phyloP scores from a whole-genome alignment of 2,888 invertebrate genomes.

The Plemyria rubiginata region DNA sequence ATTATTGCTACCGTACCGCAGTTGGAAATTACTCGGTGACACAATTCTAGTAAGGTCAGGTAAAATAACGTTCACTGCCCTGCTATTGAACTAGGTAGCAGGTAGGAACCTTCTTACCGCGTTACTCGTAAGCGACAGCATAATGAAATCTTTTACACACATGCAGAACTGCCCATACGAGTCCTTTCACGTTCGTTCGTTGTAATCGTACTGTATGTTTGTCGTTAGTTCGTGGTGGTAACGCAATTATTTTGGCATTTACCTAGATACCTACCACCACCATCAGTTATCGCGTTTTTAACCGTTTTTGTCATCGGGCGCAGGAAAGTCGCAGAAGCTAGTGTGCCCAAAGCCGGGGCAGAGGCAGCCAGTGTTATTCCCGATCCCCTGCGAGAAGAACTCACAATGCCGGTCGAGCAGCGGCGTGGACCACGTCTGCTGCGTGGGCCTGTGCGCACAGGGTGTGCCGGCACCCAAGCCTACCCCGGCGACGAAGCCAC shows the following conservation, averaged over 20 bases:
- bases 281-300: neutral
- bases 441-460: conserved; percentile 83
- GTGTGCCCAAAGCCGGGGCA: conserved; percentile 74
- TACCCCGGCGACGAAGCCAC: conserved; percentile 64
- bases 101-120: no score
- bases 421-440: conserved; percentile 79
- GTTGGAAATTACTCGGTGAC: conserved; percentile 9
- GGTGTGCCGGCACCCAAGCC: conserved; percentile 86
- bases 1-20: neutral
- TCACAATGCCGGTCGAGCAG: conserved; percentile 73
- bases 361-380: conserved; percentile 69
- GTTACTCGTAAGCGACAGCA: no score
- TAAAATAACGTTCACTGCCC: conserved; percentile 35
- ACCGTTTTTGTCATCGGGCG: conserved; percentile 18
- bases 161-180: conserved; percentile 34
- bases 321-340: conserved; percentile 74
- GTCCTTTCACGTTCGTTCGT: neutral
- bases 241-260: no score
- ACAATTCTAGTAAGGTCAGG: conserved; percentile 39
- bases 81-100: conserved; percentile 51
- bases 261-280: no score
- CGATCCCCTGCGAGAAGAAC: conserved; percentile 76
- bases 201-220: neutral
- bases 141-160: conserved; percentile 50
- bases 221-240: neutral